Evolutionary conservation across 92 coral and sea anemone species (phyloP).

Genomic region (Phenganax marumi): DNA sequence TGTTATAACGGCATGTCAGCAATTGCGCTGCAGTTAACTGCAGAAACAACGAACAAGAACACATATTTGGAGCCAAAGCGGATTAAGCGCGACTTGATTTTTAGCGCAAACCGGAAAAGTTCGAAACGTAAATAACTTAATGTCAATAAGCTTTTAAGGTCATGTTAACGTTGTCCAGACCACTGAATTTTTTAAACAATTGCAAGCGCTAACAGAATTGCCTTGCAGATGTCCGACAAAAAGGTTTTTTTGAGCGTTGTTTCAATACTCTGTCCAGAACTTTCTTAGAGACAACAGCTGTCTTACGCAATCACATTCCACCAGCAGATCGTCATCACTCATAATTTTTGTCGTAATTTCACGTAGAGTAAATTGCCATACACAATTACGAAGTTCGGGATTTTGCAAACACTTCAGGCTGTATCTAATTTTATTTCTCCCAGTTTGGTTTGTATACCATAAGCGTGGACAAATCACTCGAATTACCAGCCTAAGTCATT

Average conservation of each 20-base stretch:
- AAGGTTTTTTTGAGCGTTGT: background rate
- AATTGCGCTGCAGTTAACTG: too few species aligned
- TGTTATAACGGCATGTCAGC: too few species aligned
- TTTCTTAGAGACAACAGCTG: background rate
- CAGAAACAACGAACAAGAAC: too few species aligned
- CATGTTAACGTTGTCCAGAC: too few species aligned
- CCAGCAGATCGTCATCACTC: too few species aligned
- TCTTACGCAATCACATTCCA: too few species aligned
- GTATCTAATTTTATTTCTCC: background rate
- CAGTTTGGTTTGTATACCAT: background rate
- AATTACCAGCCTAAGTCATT: background rate
- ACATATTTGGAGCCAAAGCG: background rate
- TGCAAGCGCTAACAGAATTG: slow-evolving; percentile 14
- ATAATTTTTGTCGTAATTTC: too few species aligned
- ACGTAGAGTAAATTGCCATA: too few species aligned
- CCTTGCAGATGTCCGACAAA: background rate
- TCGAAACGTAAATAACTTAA: background rate
- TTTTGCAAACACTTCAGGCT: background rate
- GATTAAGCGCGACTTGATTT: background rate
- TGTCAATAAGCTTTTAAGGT: background rate
- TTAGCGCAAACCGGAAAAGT: background rate
- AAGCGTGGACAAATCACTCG: background rate
- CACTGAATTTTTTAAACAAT: background rate
- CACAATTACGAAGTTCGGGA: too few species aligned
- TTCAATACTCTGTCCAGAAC: background rate